Evolutionary conservation across 1,140 invertebrate species (phyloP).

Genomic region (Spodoptera frugiperda): DNA sequence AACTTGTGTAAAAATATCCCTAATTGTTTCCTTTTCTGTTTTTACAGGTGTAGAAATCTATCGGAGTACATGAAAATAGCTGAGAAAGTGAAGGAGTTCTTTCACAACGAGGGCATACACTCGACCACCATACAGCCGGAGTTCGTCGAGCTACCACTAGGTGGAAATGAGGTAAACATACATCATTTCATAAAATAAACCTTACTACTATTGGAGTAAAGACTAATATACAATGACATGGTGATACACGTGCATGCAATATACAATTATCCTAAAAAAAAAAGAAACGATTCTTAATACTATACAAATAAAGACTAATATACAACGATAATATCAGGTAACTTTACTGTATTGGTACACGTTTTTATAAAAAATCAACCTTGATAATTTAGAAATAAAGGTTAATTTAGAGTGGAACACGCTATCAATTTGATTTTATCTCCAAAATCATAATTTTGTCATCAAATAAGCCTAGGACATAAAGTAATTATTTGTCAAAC

Average conservation of each 20-base stretch:
- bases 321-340: too few relatives aligned
- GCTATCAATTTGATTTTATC: neutral
- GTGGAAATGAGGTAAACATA: constrained; percentile 74
- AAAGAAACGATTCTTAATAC: too few relatives aligned
- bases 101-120: constrained; percentile 95
- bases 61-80: constrained; percentile 97
- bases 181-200: neutral
- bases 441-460: constrained; percentile 17
- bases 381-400: neutral
- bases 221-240: too few relatives aligned
- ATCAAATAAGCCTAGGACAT: neutral
- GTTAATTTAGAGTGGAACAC: neutral
- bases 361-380: too few relatives aligned
- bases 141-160: constrained; percentile 91
- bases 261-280: too few relatives aligned
- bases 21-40: neutral
- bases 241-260: too few relatives aligned
- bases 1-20: too few relatives aligned
- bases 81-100: constrained; percentile 97
- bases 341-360: too few relatives aligned
- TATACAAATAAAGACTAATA: too few relatives aligned
- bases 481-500: neutral
- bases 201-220: too few relatives aligned
- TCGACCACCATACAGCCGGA: constrained; percentile 98
- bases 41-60: constrained; percentile 92